Base-by-base conservation (phyloP, 2,888 invertebrate species). In the Cephus pulcher region DNA sequence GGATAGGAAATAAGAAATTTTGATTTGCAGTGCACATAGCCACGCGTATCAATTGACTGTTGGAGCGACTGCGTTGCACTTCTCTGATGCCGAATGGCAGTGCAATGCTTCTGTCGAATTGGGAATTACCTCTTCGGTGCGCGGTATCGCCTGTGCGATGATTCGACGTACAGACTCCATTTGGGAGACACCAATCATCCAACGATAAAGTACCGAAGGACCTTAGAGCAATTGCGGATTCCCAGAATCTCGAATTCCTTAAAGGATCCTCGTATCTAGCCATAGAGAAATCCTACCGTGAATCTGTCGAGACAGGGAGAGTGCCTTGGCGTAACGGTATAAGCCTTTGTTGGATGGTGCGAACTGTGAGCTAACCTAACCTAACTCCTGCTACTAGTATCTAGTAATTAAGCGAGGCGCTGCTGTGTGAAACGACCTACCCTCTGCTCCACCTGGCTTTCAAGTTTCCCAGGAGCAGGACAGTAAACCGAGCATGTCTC, bases 321-420 rank as follows among this genome's bases (percentile, higher is more conserved):
- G 85, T 83, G 82, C 82, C 83, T 87, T 82, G 79, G 80, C 79
- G 80, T 84, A 84, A 86, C 82, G 85, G 80, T 86, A 82, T 84
- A 82, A 86, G 86, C 86, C 85, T 84, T 81, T 84, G 85, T 82
- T 82, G 84, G 83, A 84, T 84, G 82, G 84, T 81, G 86, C 82
- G 84, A 87, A 85, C 84, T 84, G 86, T 86, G 84, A 87, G 86
- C 86, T 88, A 88, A 88, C 88, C 87, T 87, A 84, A 88, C 82
- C 87, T 83, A 88, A 88, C 89, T 88, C 86, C 82, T 82, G 88
- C 85, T 87, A 87, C 88, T 86, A 86, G 88, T 87, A 88, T 87
- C 88, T 88, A 86, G 88, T 88, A 88, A 88, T 88, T 88, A 88
- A 88, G 85, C 87, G 86, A 88, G 88, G 88, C 86, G 88, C 86